Evolutionary conservation across 2,113 vertebrate genomes (phyloP), one percentile per base, ranked within the genome.

Genomic region (Meleagris gallopavo): DNA sequence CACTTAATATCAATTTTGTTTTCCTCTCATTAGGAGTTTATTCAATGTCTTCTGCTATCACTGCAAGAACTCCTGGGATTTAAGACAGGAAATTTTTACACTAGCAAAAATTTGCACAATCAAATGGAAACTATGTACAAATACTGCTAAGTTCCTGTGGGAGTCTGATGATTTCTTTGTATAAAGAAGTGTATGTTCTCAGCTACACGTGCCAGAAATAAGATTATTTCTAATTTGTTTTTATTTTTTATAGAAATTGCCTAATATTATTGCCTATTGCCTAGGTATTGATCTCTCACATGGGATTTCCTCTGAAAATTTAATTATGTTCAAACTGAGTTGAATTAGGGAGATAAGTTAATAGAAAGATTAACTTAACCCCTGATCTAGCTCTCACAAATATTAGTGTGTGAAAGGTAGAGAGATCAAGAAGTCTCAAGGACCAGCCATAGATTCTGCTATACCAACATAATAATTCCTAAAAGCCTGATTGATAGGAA

Each of bases 11-110:
- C 81, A 70, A 0, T 87, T 94, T 91, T 73, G 17, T 15, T 85
- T 93, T 96, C 80, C 27, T 92, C 46, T 86, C 86, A 32, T 88
- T 88, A 83, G 64, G 88, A 38, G 25, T 88, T 86, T 93, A 64
- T 91, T 86, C 38, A 71, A 9, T 2, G 2, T 77, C 50, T 87
- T 91, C 89, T 72, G 29, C 10, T 92, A 54, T 45, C 17, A 19
- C 46, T 85, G 48, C 34, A 74, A 61, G 75, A 89, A 36, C 4
- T 73, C 75, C 4, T 36, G 64, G 81, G 18, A 7, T 71, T 88
- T 95, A 79, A 93, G 65, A 60, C 20, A 34, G 0, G 8, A 17
- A 34, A 10, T 62, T 80, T 88, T 88, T 83, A 50, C 36, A 40
- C 34, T 38, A 57, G 36, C n/a, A 83, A 70, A 70, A 70, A 36